Conservation (phyloP, 2,888 invertebrate species). For the Acleris sparsana region DNA sequence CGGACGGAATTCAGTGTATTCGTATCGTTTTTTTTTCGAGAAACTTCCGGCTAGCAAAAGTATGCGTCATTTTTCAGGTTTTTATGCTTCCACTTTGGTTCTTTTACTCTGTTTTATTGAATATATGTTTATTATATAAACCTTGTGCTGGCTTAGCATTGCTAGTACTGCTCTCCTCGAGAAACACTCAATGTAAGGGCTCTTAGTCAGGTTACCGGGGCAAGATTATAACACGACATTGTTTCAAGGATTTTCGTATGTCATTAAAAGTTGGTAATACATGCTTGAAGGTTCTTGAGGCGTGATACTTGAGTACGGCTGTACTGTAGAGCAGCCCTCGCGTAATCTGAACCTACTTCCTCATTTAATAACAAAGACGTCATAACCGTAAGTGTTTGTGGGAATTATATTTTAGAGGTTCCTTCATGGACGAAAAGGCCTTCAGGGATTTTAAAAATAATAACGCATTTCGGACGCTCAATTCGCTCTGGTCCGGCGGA, state of each 20-base stretch:
- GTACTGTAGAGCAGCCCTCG: conserved; percentile 1
- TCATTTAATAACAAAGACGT: neutral
- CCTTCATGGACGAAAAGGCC: neutral
- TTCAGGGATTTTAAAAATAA: conserved; percentile 27
- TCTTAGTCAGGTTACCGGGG: neutral
- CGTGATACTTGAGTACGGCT: conserved; percentile 7
- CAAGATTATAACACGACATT: conserved; percentile 8
- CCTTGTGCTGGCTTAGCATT: too few relatives aligned
- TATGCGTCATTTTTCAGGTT: neutral
- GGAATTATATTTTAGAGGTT: conserved; percentile 1
- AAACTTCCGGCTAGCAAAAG: neutral
- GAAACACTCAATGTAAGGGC: neutral
- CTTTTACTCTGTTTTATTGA: too few relatives aligned
- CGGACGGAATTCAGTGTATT: conserved; percentile 3
- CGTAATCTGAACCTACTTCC: conserved; percentile 16
- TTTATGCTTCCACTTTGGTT: too few relatives aligned
- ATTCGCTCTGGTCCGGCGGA: conserved; percentile 38
- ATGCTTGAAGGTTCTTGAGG: conserved; percentile 18
- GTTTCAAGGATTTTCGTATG: conserved; percentile 18
- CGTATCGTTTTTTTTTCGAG: neutral
- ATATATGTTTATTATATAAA: too few relatives aligned
- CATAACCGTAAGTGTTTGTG: neutral
- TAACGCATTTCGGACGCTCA: conserved; percentile 29
- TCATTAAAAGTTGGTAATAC: conserved; percentile 25
- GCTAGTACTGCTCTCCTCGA: neutral